Evolutionary conservation across 2,113 vertebrate genomes (phyloP), one percentile per base, ranked within the genome.

Genomic region (Sturnus vulgaris): DNA sequence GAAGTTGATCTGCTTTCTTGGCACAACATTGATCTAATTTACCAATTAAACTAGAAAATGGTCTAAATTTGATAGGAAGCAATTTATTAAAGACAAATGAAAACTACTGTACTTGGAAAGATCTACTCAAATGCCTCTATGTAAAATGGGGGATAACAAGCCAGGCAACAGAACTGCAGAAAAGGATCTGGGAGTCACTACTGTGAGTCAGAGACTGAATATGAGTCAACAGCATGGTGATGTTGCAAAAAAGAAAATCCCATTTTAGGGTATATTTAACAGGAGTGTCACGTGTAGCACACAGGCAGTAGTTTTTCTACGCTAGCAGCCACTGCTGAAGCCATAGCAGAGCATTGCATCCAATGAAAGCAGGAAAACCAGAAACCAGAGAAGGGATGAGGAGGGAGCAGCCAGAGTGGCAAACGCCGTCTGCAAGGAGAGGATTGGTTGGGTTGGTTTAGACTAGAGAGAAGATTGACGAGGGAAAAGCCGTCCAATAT

Each of bases 191-290:
- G 49, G 92, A 95, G 94, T 83, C 86, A 92, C 94, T 90, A 88
- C 84, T 91, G 86, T 97, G 96, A 95, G 89, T 97, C 96, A 97
- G 80, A 97, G 86, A 79, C 81, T 82, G 91, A 91, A 79, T 87
- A 85, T 95, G 95, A 97, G 94, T 97, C 94, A 96, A 97, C 86
- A 72, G 77, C 85, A 73, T 95, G 86, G 93, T 97, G 95, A 96
- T 65, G 70, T 71, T 89, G 96, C 94, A 97, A 95, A 96, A 96
- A 96, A 84, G 64, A 72, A 96, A 93, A 96, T 95, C 77, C 86
- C 89, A 63, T 95, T 96, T 94, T 66, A 64, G 93, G 89, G 78
- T 93, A 33, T 96, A 82, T 95, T 94, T 95, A 91, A 93, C 84
- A 76, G 84, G 61, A 96, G 15, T 69, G 60, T 95, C 89, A 89